These are phyloP conservation scores for Drosophila kambysellisi DNA, from an alignment of 2,888 invertebrate genomes.

Conservation along the genomic window DNA sequence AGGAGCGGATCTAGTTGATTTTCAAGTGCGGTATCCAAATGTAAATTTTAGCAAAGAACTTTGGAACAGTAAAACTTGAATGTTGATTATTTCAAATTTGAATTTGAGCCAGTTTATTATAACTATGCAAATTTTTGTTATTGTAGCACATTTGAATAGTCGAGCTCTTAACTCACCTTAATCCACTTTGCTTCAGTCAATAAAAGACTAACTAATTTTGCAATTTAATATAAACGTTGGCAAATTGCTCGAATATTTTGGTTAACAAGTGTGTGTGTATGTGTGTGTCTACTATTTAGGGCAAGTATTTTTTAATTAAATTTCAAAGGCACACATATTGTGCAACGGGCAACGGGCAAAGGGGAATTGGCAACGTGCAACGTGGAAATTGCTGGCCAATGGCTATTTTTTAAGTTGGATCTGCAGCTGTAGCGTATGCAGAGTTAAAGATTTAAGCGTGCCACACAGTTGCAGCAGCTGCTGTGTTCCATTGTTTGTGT, in stretches of 20 bases:
- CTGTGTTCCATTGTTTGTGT: slow-evolving; percentile 31
- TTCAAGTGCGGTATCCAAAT: not conserved
- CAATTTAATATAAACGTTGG: slow-evolving; percentile 67
- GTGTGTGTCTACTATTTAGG: slow-evolving; percentile 56
- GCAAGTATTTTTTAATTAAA: slow-evolving; percentile 77
- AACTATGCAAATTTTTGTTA: not conserved
- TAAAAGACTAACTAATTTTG: slow-evolving; percentile 65
- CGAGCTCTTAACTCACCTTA: not conserved
- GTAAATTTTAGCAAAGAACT: not conserved
- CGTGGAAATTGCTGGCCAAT: slow-evolving; percentile 30
- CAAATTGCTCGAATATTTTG: slow-evolving; percentile 70
- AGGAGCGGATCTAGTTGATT: not conserved
- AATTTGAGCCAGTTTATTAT: not conserved
- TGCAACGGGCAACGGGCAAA: slow-evolving; percentile 22
- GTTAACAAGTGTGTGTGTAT: slow-evolving; percentile 17
- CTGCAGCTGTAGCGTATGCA: slow-evolving; percentile 6
- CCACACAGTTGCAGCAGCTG: slow-evolving; percentile 21
- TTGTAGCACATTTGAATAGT: not conserved
- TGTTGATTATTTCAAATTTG: not conserved
- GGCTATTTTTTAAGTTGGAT: not conserved
- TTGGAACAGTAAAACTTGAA: not conserved
- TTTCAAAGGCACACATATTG: slow-evolving; percentile 52
- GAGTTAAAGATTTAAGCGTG: not conserved
- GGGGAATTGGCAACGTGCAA: slow-evolving; percentile 16
- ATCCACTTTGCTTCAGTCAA: slow-evolving; percentile 4